phyloP scores from a whole-genome alignment of 30 jellyfish, hydroid and myxozoan genomes.

The Turritopsis rubra region DNA sequence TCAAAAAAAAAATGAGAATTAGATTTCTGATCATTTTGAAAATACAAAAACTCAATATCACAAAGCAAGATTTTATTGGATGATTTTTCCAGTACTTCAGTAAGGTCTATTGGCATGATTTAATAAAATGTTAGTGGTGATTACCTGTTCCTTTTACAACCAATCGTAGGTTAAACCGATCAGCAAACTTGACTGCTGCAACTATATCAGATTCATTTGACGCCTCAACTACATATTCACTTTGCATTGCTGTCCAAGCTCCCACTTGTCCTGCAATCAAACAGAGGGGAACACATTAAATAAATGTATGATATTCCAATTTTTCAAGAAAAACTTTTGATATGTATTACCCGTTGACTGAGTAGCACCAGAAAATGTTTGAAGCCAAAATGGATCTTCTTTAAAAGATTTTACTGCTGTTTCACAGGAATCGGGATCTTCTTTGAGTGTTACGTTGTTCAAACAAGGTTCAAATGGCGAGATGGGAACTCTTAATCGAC shows the following conservation, averaged over 20 bases:
- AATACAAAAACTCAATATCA: too few species aligned
- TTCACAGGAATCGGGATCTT: not conserved
- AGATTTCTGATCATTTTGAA: not conserved
- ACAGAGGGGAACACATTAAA: not conserved
- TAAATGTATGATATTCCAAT: not conserved
- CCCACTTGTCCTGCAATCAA: not conserved
- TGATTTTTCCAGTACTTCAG: too few species aligned
- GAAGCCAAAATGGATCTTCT: conserved; percentile 10
- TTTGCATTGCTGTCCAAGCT: conserved; percentile 6
- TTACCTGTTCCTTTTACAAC: conserved; percentile 16
- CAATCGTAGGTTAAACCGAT: not conserved
- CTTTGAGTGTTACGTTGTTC: not conserved
- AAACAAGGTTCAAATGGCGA: conserved; percentile 5
- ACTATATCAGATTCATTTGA: not conserved
- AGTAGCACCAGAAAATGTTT: conserved; percentile 15
- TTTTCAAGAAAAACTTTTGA: not conserved
- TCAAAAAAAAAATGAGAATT: too few species aligned
- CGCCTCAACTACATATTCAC: conserved; percentile 6
- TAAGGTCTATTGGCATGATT: too few species aligned
- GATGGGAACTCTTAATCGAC: conserved; percentile 1
- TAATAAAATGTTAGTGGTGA: not conserved
- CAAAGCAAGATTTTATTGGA: too few species aligned
- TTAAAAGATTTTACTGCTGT: not conserved
- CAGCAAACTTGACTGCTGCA: conserved; percentile 12
- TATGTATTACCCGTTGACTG: not conserved